Conservation (phyloP, 2,113 vertebrate genomes). For the Crotalus helleri region DNA sequence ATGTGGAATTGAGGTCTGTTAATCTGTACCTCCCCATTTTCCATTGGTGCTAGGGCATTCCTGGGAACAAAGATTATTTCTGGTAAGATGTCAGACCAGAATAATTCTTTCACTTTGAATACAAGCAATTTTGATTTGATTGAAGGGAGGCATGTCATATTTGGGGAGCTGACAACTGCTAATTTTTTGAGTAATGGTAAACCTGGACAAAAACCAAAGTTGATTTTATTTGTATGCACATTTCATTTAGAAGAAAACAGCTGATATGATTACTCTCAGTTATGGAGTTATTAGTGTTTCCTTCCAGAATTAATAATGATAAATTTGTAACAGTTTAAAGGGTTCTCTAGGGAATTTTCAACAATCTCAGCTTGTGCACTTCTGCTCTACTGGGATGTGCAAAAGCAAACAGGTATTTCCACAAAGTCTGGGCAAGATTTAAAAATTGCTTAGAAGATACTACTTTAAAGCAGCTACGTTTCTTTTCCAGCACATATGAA, state of each 20-base stretch:
- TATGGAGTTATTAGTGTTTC: neutral
- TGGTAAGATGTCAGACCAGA: neutral
- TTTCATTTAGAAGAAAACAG: neutral
- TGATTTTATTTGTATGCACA: neutral
- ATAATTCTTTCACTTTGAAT: neutral
- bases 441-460: neutral
- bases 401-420: neutral
- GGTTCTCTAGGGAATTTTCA: neutral
- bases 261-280: neutral
- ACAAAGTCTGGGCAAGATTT: neutral
- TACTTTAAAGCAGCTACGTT: neutral
- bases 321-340: neutral
- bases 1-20: neutral
- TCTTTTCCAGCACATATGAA: neutral
- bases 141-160: neutral
- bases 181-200: neutral
- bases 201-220: neutral
- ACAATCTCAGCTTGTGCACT: neutral
- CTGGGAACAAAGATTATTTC: neutral
- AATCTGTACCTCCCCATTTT: neutral
- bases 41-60: neutral
- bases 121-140: neutral
- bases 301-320: neutral
- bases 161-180: neutral
- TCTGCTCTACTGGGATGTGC: neutral